Evolutionary conservation across 2,113 vertebrate genomes (phyloP).

Genomic region (Bubalus kerabau): DNA sequence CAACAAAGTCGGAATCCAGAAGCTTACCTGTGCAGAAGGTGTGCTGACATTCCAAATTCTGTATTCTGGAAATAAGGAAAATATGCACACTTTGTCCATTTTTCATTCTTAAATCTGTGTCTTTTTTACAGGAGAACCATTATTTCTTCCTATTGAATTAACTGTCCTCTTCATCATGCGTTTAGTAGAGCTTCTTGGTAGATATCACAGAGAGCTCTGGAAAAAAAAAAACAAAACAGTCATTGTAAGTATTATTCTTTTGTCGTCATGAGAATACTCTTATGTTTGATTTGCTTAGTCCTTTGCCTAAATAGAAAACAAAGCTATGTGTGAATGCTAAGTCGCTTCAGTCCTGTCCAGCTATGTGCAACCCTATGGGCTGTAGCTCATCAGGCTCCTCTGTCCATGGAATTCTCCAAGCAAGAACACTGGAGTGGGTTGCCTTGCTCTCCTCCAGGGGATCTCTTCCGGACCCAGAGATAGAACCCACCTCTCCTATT

Average conservation of each 20-base stretch:
- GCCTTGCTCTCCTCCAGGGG: background rate
- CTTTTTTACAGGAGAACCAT: background rate
- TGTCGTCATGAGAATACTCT: background rate
- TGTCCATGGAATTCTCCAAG: background rate
- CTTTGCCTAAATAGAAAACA: slow-evolving; percentile 29
- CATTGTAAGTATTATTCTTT: slow-evolving; percentile 9
- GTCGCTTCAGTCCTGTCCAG: background rate
- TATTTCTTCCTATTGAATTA: background rate
- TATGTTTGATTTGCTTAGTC: slow-evolving; percentile 16
- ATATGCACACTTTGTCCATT: background rate
- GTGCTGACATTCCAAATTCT: background rate
- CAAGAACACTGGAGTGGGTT: background rate
- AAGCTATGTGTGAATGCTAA: background rate
- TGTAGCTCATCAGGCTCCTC: background rate
- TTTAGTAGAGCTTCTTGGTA: background rate
- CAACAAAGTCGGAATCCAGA: background rate
- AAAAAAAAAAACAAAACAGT: background rate
- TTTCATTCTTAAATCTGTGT: background rate
- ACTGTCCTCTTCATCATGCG: background rate
- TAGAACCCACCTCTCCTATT: background rate
- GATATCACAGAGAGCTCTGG: background rate
- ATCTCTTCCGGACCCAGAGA: background rate
- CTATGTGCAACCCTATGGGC: background rate
- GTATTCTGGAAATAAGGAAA: background rate
- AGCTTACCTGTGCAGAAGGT: background rate